These are phyloP conservation scores for Cyclargus thomasi DNA, from an alignment of 1,140 invertebrate genomes.

Conservation along the genomic window DNA sequence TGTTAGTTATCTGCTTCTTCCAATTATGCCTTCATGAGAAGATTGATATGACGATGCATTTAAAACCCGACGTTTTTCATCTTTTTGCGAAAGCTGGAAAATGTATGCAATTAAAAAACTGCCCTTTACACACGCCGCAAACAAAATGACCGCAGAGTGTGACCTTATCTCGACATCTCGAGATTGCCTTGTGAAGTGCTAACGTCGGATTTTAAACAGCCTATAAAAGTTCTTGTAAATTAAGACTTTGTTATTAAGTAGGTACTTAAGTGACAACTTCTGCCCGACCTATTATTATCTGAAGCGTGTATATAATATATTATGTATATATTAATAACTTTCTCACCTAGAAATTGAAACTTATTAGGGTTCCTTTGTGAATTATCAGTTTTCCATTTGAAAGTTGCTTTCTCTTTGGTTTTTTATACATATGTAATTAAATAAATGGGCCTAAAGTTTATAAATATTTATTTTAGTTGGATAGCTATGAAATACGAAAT, in stretches of 20 bases:
- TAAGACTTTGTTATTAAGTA: neutral
- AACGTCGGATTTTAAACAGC: neutral
- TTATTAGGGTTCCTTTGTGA: neutral
- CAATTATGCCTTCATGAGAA: no score
- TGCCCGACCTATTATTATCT: neutral
- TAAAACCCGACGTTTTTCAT: neutral
- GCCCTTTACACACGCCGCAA: neutral
- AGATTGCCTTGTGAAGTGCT: neutral
- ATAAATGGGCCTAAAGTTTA: constrained; percentile 2
- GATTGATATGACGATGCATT: neutral
- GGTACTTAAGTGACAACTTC: neutral
- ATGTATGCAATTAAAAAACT: neutral
- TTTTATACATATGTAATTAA: neutral
- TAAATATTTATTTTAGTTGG: neutral
- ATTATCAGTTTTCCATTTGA: neutral
- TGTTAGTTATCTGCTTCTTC: no score
- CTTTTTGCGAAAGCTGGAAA: neutral
- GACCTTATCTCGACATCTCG: neutral
- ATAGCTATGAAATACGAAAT: neutral
- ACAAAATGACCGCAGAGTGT: neutral
- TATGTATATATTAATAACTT: constrained; percentile 2
- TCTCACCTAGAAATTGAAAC: neutral
- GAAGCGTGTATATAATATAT: constrained; percentile 1
- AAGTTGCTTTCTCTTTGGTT: neutral
- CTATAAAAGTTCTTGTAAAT: neutral